phyloP scores from a whole-genome alignment of 2,113 vertebrate genomes.

The Gopherus evgoodei region DNA sequence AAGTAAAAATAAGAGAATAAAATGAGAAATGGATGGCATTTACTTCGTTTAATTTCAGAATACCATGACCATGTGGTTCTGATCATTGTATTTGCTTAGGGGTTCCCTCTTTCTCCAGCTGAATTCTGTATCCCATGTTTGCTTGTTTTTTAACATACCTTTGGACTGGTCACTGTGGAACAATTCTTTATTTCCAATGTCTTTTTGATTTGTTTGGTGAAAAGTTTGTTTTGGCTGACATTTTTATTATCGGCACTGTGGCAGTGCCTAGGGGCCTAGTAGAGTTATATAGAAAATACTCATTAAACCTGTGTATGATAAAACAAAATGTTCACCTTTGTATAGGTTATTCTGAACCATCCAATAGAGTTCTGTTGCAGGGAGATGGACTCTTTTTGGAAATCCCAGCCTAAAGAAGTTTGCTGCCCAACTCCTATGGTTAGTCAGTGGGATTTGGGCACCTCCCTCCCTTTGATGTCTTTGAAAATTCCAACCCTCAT shows the following conservation, averaged over 20 bases:
- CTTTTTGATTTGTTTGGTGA: neutral
- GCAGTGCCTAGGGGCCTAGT: neutral
- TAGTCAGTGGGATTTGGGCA: constrained; percentile 1
- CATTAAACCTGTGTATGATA: neutral
- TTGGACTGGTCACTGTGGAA: fast-evolving
- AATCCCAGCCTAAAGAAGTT: constrained; percentile 34
- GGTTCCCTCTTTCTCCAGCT: neutral
- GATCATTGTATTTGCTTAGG: neutral
- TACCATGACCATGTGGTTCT: neutral
- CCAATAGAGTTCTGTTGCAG: neutral
- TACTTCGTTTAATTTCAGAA: neutral
- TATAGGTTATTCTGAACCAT: neutral
- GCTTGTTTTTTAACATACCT: neutral
- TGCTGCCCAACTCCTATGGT: constrained; percentile 41
- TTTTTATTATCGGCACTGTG: fast-evolving
- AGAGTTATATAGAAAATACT: neutral
- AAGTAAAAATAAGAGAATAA: neutral
- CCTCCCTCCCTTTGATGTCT: constrained; percentile 57
- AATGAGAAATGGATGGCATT: neutral
- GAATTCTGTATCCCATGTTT: neutral
- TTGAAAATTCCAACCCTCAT: constrained; percentile 63
- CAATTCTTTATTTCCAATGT: neutral
- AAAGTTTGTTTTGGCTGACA: neutral
- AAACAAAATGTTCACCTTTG: neutral
- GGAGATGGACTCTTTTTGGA: constrained; percentile 16